phyloP scores from a whole-genome alignment of 2,888 invertebrate species.

The Plagodis pulveraria region DNA sequence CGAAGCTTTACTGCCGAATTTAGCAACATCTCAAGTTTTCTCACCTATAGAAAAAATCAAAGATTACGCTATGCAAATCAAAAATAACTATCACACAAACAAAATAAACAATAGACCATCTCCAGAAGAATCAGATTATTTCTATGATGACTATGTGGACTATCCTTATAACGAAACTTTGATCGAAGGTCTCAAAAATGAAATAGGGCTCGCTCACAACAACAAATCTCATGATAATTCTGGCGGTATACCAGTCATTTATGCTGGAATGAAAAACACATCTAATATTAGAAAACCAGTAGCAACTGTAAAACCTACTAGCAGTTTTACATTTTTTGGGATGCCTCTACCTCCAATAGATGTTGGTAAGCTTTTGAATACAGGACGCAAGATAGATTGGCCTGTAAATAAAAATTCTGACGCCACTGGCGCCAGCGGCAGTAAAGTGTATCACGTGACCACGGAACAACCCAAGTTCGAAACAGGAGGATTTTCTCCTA shows the following conservation, averaged over 20 bases:
- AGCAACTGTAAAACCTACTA: slow-evolving; percentile 72
- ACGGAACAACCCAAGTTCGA: slow-evolving; percentile 87
- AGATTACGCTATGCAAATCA: slow-evolving; percentile 73
- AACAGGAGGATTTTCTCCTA: slow-evolving; percentile 91
- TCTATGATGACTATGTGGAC: slow-evolving; percentile 93
- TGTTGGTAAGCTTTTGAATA: slow-evolving; percentile 87
- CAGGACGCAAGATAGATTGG: slow-evolving; percentile 78
- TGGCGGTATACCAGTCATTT: slow-evolving; percentile 85
- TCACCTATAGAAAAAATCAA: slow-evolving; percentile 85
- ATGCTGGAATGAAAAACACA: slow-evolving; percentile 64
- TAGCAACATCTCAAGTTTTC: slow-evolving; percentile 85
- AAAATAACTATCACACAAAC: slow-evolving; percentile 72
- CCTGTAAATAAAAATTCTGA: slow-evolving; percentile 67
- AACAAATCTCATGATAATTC: slow-evolving; percentile 73
- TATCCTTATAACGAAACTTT: slow-evolving; percentile 88
- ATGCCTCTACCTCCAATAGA: slow-evolving; percentile 91
- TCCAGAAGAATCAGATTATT: slow-evolving; percentile 92
- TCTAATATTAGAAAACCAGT: slow-evolving; percentile 59
- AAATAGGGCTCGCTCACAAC: slow-evolving; percentile 57
- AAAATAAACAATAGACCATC: slow-evolving; percentile 85
- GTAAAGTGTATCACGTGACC: slow-evolving; percentile 63
- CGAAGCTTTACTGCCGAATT: slow-evolving; percentile 83
- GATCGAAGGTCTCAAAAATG: slow-evolving; percentile 64
- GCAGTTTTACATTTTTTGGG: slow-evolving; percentile 93
- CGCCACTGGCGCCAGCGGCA: slow-evolving; percentile 32